Conservation (phyloP, 2,113 vertebrate genomes). For the Microtus ochrogaster region DNA sequence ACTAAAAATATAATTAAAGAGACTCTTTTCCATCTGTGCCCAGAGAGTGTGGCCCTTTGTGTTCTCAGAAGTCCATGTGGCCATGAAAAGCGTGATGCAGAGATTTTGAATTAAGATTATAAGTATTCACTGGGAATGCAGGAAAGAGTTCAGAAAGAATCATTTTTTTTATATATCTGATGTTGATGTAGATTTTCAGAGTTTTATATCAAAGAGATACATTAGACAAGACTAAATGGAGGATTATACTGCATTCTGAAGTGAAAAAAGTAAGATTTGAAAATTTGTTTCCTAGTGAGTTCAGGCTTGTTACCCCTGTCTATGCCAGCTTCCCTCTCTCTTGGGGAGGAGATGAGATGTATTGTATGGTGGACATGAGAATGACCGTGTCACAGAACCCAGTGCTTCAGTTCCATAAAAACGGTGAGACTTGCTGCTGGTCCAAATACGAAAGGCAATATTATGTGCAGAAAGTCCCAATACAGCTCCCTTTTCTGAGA, state of each 20-base stretch:
- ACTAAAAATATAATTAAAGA: background rate
- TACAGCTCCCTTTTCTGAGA: background rate
- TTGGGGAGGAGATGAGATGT: background rate
- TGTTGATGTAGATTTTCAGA: background rate
- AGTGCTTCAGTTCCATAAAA: background rate
- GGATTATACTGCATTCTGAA: background rate
- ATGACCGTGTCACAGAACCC: no score
- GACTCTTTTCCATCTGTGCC: constrained; percentile 8
- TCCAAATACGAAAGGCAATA: background rate
- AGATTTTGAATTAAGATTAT: constrained; percentile 19
- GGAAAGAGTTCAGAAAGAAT: constrained; percentile 26
- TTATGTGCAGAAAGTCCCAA: background rate
- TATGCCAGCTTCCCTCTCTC: background rate
- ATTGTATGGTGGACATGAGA: no score
- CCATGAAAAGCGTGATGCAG: background rate
- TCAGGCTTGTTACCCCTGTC: background rate
- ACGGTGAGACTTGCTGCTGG: background rate
- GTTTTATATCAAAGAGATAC: background rate
- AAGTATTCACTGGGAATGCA: constrained; percentile 52
- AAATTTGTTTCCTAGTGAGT: background rate
- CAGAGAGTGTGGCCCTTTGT: background rate
- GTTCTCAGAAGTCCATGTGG: background rate
- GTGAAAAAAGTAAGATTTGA: background rate
- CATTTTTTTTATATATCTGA: constrained; percentile 8
- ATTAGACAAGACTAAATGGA: background rate